Evolutionary conservation across 1,140 invertebrate genomes (phyloP).

Genomic region (Sipha flava): DNA sequence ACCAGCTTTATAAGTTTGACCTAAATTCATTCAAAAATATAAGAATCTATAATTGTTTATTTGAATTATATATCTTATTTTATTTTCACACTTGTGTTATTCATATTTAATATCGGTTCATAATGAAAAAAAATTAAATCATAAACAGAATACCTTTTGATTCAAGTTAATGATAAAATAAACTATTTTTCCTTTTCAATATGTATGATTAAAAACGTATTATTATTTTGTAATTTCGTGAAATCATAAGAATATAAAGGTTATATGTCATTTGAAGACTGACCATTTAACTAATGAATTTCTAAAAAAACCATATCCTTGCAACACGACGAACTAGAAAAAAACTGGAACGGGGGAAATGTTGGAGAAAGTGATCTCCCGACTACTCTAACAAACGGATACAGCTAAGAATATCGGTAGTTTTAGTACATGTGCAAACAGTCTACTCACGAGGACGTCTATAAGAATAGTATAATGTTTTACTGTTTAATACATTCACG

Average conservation of each 20-base stretch:
- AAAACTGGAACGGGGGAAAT: slow-evolving; percentile 25
- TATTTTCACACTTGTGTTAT: too few relatives aligned
- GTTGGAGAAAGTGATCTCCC: slow-evolving; percentile 25
- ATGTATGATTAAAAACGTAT: not conserved
- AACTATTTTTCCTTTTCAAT: too few relatives aligned
- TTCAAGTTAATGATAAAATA: too few relatives aligned
- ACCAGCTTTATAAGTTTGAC: too few relatives aligned
- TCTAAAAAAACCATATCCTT: slow-evolving; percentile 14
- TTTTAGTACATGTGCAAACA: slow-evolving; percentile 26
- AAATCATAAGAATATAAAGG: not conserved
- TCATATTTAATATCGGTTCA: too few relatives aligned
- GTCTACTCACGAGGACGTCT: not conserved
- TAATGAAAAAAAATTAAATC: too few relatives aligned
- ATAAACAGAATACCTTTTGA: too few relatives aligned
- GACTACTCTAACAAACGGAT: not conserved
- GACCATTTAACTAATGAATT: not conserved
- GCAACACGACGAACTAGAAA: not conserved
- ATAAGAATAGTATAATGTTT: not conserved
- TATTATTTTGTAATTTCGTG: not conserved
- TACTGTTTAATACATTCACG: not conserved
- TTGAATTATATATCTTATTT: too few relatives aligned
- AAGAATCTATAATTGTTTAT: too few relatives aligned
- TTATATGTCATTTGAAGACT: not conserved
- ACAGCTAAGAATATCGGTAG: not conserved
- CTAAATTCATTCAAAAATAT: too few relatives aligned